Evolutionary conservation across 2,797 vertebrate genomes (phyloP), one percentile per base, ranked within the genome.

Genomic region (Vultur gryphus): DNA sequence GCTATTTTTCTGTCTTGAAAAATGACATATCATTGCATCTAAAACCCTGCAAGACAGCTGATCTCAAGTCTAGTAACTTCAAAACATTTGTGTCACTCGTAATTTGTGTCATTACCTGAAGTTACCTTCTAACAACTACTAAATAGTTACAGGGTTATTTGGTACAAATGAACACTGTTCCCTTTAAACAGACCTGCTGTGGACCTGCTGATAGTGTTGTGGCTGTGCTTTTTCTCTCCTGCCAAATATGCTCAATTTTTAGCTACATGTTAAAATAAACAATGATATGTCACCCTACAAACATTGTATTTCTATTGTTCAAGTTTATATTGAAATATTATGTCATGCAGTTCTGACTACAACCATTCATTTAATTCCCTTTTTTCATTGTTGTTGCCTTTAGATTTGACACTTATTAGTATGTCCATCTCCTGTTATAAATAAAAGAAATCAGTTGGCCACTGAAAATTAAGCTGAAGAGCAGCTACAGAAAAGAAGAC

Each of bases 1-100:
- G 6, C 11, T 93, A 77, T 81, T 90, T 77, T 96, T 96, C 49
- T 89, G 24, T 87, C 71, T 89, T 77, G 84, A 61, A 59, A 96
- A 93, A 28, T 37, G 31, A 9, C 11, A 11, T 88, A 71, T 84
- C 44, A 46, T 77, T 91, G 75, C 51, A 78, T 52, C 66, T 85
- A 54, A 95, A 48, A 39, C 37, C 28, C 67, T 69, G 18, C 48
- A 46, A 83, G 49, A 41, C 69, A 95, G 48, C 48, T 83, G 52
- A 89, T 90, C 37, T 54, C 49, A 94, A 52, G 29, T 75, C 79
- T 82, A 82, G 35, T 65, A 95, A 90, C 37, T 94, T 94, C 33
- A 65, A 95, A 97, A 95, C 48, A 89, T 77, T 91, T 93, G 7
- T 67, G 31, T 11, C 55, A 46, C 57, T 76, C 21, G 2, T 65